Evolutionary conservation across 2,888 invertebrate species (phyloP), one percentile per base, ranked within the genome.

Genomic region (Ceramica pisi): DNA sequence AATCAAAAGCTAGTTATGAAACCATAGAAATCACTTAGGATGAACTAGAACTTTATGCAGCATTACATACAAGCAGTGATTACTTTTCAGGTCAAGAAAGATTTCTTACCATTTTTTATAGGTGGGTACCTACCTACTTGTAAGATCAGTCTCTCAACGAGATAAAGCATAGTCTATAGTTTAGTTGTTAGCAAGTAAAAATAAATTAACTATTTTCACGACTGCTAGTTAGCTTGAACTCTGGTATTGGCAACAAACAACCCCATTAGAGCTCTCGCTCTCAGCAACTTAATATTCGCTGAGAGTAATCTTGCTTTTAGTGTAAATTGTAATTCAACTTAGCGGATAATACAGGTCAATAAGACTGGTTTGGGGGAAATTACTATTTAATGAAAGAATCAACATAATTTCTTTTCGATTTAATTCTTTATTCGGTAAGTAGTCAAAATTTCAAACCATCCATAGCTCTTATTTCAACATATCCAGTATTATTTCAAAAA

Each of bases 231-330:
- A 71, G 53, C 66, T 61, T 62, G 67, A 61, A 62, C 55, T 57
- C 73, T 75, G 79, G 44, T 71, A 77, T 82, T 76, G 78, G 75
- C 76, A 73, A 61, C 67, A 63, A 76, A 75, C 67, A 75, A 69
- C 71, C 71, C 69, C 41, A 71, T 77, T 67, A 65, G 35, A 65
- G 35, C 57, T 35, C 62, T 63, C 59, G 61, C 64, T 72, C 31
- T 19, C 23, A 64, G 61, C 44, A 72, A 59, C 19, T 61, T 55
- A 38, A 64, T 72, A 79, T 65, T 76, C 56, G 16, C 51, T 23
- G 10, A 72, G 16, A 51, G 75, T 26, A 66, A 50, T 64, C 31
- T 56, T 65, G 31, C 6, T 23, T 57, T 55, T 31, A 41, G 41
- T 1, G 41, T 41, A 41, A 12, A 41, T 41, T 41, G 9, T 41